Percentiles rank a stretch among this genome's conserved stretches.
Conservation (phyloP, 2,797 vertebrate genomes). For the Craterocephalus amniculus region DNA sequence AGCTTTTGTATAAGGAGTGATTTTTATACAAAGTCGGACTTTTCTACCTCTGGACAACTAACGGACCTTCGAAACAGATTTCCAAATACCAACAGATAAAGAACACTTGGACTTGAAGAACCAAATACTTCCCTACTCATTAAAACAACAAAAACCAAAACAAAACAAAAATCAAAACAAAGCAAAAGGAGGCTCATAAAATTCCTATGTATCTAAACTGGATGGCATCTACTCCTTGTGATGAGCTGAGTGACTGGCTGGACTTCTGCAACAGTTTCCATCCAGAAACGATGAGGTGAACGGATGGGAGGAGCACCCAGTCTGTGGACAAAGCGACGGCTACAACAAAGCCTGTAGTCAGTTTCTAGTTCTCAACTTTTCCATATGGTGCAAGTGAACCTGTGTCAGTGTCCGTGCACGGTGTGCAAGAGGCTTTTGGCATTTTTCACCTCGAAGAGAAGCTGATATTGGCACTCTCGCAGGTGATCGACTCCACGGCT, state of each 20-base stretch:
- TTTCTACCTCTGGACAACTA: slow-evolving; percentile 75
- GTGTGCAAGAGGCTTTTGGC: slow-evolving; percentile 72
- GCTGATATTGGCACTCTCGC: slow-evolving; percentile 71
- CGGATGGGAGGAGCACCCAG: slow-evolving; percentile 56
- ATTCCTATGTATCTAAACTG: slow-evolving; percentile 56
- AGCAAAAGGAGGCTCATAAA: slow-evolving; percentile 54
- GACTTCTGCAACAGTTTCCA: slow-evolving; percentile 59
- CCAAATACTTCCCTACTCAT: slow-evolving; percentile 68
- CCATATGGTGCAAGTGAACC: slow-evolving; percentile 44
- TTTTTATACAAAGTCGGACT: slow-evolving; percentile 78
- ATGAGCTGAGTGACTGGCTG: slow-evolving; percentile 54
- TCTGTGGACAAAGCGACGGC: slow-evolving; percentile 38
- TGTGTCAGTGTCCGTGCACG: slow-evolving; percentile 51
- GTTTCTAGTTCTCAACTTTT: slow-evolving; percentile 34
- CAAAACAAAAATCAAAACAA: slow-evolving; percentile 13
- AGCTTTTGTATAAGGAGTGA: slow-evolving; percentile 78
- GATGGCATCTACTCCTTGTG: slow-evolving; percentile 74
- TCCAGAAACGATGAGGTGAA: slow-evolving; percentile 54
- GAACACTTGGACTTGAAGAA: slow-evolving; percentile 76
- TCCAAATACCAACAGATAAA: slow-evolving; percentile 77
- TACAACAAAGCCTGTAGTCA: slow-evolving; percentile 37
- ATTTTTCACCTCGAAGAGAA: slow-evolving; percentile 48
- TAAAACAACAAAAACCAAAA: slow-evolving; percentile 6
- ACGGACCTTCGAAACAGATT: slow-evolving; percentile 71
- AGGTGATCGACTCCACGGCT: slow-evolving; percentile 49